Evolutionary conservation across 92 coral and sea anemone genomes (phyloP), one percentile per base, ranked within the genome.

Genomic region (Epizoanthus illoricatus): DNA sequence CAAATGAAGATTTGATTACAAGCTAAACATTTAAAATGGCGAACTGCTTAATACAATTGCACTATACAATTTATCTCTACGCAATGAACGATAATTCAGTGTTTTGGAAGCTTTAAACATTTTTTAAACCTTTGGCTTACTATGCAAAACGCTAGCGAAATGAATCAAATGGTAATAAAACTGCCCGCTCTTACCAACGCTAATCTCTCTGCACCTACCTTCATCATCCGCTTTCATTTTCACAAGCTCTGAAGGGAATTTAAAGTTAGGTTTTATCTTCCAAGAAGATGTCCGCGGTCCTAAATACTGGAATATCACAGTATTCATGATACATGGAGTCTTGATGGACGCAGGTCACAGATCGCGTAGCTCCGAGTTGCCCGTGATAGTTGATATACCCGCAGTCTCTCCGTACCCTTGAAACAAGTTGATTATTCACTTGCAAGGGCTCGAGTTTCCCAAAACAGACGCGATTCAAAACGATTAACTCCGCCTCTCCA

Each of bases 261-360:
- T 78, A 28, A 78, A 43, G 18, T 20, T 78, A 5, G 82, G 82
- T 24, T 63, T 78, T 7, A 78, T 78, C 12, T 78, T 78, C 82
- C 71, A 78, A 10, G 71, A 78, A 1, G 82, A 45, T 13, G 71
- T 63, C 11, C 82, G 56, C 21, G 82, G 82, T 43, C 67, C 82
- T 78, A 78, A 64, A 78, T 78, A 78, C 39, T 78, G 82, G 52
- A 78, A 78, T 78, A 78, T 62, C 47, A 78, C 56, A 43, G 82
- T 78, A 42, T 45, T 78, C 82, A 78, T 78, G 19, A 42, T 63
- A 78, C 61, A 78, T 78, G 5, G 2, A 59, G 24, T 20, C 47
- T 13, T 63, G 59, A 11, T 9, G 2, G 40, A 2, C 41, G 15
- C 41, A 10, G 39, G 21, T 21, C 70, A 40, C 12, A 42, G 24